Conservation (phyloP, 2,113 vertebrate genomes). For the Chaetura pelagica region DNA sequence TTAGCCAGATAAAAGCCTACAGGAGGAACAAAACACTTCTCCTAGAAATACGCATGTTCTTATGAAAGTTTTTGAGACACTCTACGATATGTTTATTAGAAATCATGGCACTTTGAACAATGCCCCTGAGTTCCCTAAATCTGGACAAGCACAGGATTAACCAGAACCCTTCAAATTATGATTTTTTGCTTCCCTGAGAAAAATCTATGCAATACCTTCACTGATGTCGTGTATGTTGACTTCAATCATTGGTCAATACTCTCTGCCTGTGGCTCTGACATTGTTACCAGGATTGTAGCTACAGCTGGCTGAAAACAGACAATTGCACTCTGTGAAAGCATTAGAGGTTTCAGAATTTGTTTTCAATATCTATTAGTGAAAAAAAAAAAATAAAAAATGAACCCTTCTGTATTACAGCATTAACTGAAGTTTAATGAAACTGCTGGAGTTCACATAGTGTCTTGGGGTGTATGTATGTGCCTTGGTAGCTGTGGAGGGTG, state of each 20-base stretch:
- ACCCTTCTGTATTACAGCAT: not conserved
- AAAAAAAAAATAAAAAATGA: no score
- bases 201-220: slow-evolving; percentile 31
- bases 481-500: not conserved
- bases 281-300: slow-evolving; percentile 10
- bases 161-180: not conserved
- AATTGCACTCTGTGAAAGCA: not conserved
- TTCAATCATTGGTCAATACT: slow-evolving; percentile 27
- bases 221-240: slow-evolving; percentile 20
- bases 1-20: slow-evolving; percentile 27
- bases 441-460: not conserved
- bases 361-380: not conserved
- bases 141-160: not conserved
- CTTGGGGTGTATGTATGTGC: not conserved
- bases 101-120: not conserved
- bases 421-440: not conserved
- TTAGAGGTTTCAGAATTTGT: not conserved
- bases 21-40: slow-evolving; percentile 20
- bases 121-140: not conserved
- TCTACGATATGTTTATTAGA: not conserved
- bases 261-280: slow-evolving; percentile 43
- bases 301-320: not conserved
- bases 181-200: not conserved
- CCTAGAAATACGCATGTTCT: not conserved
- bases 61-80: not conserved